These are phyloP conservation scores for Anguilla marmorata DNA, from an alignment of 2,797 vertebrate genomes.

Conservation along the genomic window DNA sequence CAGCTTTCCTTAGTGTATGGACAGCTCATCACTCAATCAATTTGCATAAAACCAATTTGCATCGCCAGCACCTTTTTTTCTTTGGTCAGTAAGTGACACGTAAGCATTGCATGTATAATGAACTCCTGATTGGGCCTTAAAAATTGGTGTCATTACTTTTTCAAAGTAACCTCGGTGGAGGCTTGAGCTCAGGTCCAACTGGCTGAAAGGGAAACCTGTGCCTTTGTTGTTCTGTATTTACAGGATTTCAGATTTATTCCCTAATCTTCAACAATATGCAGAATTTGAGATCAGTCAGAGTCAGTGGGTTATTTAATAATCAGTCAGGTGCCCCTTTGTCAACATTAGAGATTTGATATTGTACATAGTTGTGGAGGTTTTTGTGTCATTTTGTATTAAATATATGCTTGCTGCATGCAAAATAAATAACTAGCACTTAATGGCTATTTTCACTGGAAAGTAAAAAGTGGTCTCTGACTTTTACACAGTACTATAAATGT, in stretches of 20 bases:
- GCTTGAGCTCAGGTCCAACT: background rate
- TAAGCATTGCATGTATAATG: constrained; percentile 7
- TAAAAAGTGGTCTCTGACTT: too few species aligned
- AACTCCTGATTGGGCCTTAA: background rate
- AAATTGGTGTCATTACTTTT: background rate
- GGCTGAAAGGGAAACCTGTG: background rate
- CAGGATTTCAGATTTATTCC: background rate
- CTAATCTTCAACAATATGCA: background rate
- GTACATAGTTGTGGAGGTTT: too few species aligned
- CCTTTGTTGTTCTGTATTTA: background rate
- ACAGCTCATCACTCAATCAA: background rate
- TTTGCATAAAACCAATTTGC: constrained; percentile 16
- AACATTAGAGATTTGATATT: too few species aligned
- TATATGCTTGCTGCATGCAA: too few species aligned
- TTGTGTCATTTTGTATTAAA: too few species aligned
- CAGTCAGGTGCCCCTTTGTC: too few species aligned
- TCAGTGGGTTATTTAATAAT: too few species aligned
- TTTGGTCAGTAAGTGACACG: constrained; percentile 3
- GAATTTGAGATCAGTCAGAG: too few species aligned
- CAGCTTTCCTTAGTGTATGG: background rate
- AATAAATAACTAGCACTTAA: too few species aligned
- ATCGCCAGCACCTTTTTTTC: background rate
- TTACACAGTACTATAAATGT: too few species aligned
- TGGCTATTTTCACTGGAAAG: too few species aligned
- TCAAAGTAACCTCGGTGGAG: background rate